A percentile compares a stretch with the other conserved stretches of the same genome.
Evolutionary conservation across 2,888 invertebrate species (phyloP).

Genomic region (Desoria tigrina): DNA sequence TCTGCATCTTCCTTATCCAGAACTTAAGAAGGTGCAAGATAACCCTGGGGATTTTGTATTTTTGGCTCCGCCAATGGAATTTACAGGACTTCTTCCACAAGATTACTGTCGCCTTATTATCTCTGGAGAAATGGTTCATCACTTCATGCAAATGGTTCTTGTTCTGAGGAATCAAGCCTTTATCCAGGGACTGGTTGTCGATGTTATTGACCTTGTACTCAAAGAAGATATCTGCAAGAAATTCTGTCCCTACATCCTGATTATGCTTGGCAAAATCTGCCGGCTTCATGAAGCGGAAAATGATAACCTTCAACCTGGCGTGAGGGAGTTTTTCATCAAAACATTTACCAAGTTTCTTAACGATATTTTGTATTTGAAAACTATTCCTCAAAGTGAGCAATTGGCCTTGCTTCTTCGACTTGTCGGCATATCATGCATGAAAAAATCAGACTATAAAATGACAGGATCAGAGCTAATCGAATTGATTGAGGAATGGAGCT

Average conservation of each 20-base stretch:
- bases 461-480: conserved; percentile 31
- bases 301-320: neutral
- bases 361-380: neutral
- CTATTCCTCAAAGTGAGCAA: conserved; percentile 3
- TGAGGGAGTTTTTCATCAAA: conserved; percentile 2
- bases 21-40: conserved; percentile 20
- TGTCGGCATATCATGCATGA: conserved; percentile 23
- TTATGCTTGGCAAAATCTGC: conserved; percentile 11
- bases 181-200: neutral
- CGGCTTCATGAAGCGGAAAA: conserved; percentile 1
- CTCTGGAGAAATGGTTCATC: conserved; percentile 21
- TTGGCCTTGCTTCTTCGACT: conserved; percentile 25
- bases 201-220: neutral
- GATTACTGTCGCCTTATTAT: conserved; percentile 25
- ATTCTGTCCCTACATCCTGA: neutral
- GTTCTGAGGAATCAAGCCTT: neutral
- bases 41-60: conserved; percentile 18
- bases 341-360: neutral
- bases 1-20: conserved; percentile 24
- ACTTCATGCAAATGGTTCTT: conserved; percentile 32
- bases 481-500: conserved; percentile 25
- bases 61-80: conserved; percentile 1
- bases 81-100: conserved; percentile 17
- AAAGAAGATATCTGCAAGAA: neutral
- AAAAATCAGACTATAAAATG: conserved; percentile 21